Evolutionary conservation across 2,888 invertebrate genomes (phyloP), one percentile per base, ranked within the genome.

Genomic region (Macrosiphum euphorbiae): DNA sequence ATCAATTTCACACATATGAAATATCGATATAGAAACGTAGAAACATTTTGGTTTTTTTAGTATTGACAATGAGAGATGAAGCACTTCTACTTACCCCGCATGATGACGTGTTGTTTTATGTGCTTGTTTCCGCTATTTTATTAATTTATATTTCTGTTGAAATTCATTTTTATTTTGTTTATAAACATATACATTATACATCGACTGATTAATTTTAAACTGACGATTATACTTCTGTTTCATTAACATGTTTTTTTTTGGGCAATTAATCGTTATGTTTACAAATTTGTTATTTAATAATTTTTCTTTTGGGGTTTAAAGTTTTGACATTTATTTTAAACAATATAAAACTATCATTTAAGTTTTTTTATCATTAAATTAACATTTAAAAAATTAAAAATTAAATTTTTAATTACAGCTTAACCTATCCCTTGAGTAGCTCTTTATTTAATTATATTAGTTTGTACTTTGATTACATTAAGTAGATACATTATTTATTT

Each of bases 21-120:
- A 87, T 87, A 87, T 92, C 26, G 86, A 35, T 87, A 50, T 87
- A 13, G 16, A 20, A 28, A 50, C 47, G 35, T 92, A 47, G 50
- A 86, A 86, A 47, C 44, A 24, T 61, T 90, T 61, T 41, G 41
- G 20, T 41, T 67, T n/a, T n/a, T 67, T 67, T n/a, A 24, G 50
- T 52, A 58, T 86, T 58, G 44, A 87, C 61, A 87, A 61, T 47
- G 86, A 87, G 86, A 50, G 35, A 92, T 58, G 87, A 41, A 13
- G 35, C 26, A 35, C 35, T 87, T 92, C 35, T 41, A 47, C 35
- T 92, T 16, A 55, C 52, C 16, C 44, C 7, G 7, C 28, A 11
- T 84, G 13, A 35, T 35, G 52, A 26, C 52, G 50, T 84, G 26
- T 41, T 91, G n/a, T 91, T 91, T 91, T 91, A 84, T 41, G 52